phyloP scores from a whole-genome alignment of 2,113 vertebrate genomes.

The Nothoprocta pentlandii region DNA sequence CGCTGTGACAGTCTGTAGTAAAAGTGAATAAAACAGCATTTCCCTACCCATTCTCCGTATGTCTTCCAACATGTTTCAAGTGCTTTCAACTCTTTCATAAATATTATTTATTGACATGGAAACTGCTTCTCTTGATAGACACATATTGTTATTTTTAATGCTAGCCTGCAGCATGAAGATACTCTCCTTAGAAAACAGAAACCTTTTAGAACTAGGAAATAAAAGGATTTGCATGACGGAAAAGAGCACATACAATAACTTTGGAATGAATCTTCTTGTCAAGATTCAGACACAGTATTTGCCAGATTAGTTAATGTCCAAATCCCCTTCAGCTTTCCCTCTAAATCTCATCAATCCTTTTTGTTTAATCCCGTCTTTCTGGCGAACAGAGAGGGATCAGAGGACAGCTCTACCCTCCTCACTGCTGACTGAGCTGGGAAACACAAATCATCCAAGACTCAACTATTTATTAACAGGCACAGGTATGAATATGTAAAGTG shows the following conservation, averaged over 20 bases:
- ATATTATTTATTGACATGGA: conserved; percentile 24
- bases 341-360: not conserved
- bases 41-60: not conserved
- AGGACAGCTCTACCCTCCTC: not conserved
- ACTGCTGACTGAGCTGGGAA: not conserved
- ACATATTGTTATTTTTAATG: not conserved
- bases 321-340: not conserved
- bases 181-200: not conserved
- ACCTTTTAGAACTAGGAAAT: not conserved
- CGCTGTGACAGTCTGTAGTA: not conserved
- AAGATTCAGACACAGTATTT: not conserved
- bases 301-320: not conserved
- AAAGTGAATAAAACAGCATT: not conserved
- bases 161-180: not conserved
- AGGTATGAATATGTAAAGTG: not conserved
- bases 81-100: conserved; percentile 22
- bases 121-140: conserved; percentile 16
- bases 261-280: not conserved
- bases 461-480: not conserved
- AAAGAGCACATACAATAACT: not conserved
- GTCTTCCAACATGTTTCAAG: not conserved
- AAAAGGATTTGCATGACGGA: not conserved
- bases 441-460: not conserved
- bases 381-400: not conserved
- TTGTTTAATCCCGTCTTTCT: not conserved